A percentile compares a stretch with the other conserved stretches of the same genome.
phyloP scores from a whole-genome alignment of 2,797 vertebrate genomes.

The Corythornis leucogaster region DNA sequence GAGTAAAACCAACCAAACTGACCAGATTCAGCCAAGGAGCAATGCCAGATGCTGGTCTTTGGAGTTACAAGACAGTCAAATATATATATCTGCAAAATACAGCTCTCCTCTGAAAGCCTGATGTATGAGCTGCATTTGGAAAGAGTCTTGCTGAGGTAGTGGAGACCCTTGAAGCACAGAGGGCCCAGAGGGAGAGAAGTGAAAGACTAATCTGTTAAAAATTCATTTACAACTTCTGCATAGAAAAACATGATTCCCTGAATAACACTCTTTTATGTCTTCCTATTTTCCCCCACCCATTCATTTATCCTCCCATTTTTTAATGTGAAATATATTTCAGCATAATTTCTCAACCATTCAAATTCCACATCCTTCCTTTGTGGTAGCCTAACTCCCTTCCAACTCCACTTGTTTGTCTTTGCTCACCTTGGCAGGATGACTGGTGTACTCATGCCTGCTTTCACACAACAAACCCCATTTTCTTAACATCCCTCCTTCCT shows the following conservation, averaged over 20 bases:
- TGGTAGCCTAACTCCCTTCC: background rate
- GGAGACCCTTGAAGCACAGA: background rate
- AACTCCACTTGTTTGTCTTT: background rate
- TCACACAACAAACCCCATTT: background rate
- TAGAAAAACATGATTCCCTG: background rate
- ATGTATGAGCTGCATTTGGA: background rate
- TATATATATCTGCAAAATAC: background rate
- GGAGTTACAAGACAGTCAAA: background rate
- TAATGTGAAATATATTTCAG: background rate
- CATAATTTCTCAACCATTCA: background rate
- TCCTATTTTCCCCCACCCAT: background rate
- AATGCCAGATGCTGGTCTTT: background rate
- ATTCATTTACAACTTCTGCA: background rate
- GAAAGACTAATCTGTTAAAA: background rate
- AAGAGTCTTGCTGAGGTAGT: background rate
- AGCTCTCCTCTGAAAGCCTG: background rate
- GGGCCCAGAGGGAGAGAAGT: background rate
- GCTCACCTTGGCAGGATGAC: background rate
- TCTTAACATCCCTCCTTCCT: background rate
- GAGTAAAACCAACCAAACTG: background rate
- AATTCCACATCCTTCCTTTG: background rate
- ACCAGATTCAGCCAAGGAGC: background rate
- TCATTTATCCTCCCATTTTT: background rate
- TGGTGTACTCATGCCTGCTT: background rate
- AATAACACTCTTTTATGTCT: background rate